These are phyloP conservation scores for Cercocebus atys DNA, from an alignment of 2,113 vertebrate species.

Conservation along the genomic window DNA sequence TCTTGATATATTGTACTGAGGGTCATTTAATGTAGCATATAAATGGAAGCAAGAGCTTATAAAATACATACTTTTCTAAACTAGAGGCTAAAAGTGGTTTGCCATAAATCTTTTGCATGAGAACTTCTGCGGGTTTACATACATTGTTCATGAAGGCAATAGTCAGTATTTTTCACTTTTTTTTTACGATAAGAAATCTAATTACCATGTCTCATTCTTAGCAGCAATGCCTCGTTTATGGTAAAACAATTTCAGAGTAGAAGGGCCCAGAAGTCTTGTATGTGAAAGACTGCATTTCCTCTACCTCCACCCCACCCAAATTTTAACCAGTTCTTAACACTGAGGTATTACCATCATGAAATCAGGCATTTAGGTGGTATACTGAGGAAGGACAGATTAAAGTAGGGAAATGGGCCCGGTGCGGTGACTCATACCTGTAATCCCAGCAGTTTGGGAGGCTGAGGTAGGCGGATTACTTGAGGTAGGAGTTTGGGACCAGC, in stretches of 20 bases:
- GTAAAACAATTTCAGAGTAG: background rate
- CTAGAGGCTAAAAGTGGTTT: background rate
- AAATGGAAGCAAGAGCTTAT: background rate
- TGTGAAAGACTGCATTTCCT: background rate
- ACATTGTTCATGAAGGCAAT: background rate
- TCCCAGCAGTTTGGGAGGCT: too few species aligned
- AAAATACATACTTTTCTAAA: background rate
- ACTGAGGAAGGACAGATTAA: background rate
- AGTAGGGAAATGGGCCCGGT: background rate
- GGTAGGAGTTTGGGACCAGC: too few species aligned
- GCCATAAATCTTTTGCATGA: background rate
- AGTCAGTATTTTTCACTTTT: background rate
- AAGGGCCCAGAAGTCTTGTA: background rate
- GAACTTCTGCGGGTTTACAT: background rate
- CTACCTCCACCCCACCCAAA: fast-evolving
- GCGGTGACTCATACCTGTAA: too few species aligned
- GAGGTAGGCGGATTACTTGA: too few species aligned
- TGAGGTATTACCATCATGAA: background rate
- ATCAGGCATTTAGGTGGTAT: fast-evolving
- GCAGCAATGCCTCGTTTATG: fast-evolving
- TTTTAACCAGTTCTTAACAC: background rate
- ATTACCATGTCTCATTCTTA: background rate
- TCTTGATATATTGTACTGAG: background rate
- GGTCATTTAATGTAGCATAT: background rate
- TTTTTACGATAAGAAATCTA: background rate